phyloP scores from a whole-genome alignment of 2,888 invertebrate genomes.

The Clanis bilineata region DNA sequence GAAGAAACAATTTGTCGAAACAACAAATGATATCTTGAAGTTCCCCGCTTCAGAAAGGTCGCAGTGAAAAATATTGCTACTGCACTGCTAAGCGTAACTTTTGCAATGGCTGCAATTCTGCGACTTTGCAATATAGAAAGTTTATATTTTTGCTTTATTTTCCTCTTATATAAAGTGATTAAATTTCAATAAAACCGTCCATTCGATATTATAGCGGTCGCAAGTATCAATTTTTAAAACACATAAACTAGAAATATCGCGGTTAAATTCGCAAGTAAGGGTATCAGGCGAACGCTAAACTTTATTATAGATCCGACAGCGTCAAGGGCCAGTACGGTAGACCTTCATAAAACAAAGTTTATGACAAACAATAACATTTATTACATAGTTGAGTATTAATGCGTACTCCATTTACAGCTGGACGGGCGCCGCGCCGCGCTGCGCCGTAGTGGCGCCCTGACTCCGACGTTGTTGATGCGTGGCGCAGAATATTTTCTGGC shows the following conservation, averaged over 20 bases:
- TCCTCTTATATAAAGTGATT: constrained; percentile 35
- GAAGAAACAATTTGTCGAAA: constrained; percentile 31
- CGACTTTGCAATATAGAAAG: constrained; percentile 57
- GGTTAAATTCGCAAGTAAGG: constrained; percentile 47
- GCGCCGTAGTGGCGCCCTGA: no score
- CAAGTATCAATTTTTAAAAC: not conserved
- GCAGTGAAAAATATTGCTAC: constrained; percentile 57
- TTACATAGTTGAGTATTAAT: constrained; percentile 77
- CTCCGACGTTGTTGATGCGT: constrained; percentile 45
- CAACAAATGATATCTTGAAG: constrained; percentile 42
- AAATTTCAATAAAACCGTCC: constrained; percentile 16
- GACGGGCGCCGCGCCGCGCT: constrained; percentile 52
- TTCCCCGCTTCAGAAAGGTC: constrained; percentile 45
- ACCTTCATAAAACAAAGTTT: constrained; percentile 78
- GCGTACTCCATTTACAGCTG: constrained; percentile 70
- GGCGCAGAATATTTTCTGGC: constrained; percentile 46
- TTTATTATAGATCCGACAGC: constrained; percentile 66
- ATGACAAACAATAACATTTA: constrained; percentile 80
- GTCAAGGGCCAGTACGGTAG: constrained; percentile 54
- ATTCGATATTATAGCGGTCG: not conserved
- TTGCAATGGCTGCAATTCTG: constrained; percentile 54
- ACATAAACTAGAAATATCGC: constrained; percentile 39
- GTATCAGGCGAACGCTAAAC: constrained; percentile 57
- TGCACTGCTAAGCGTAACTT: constrained; percentile 61
- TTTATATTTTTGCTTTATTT: constrained; percentile 57